Evolutionary conservation across 1,140 invertebrate genomes (phyloP), one percentile per base, ranked within the genome.

Genomic region (Melipona quadrifasciata): DNA sequence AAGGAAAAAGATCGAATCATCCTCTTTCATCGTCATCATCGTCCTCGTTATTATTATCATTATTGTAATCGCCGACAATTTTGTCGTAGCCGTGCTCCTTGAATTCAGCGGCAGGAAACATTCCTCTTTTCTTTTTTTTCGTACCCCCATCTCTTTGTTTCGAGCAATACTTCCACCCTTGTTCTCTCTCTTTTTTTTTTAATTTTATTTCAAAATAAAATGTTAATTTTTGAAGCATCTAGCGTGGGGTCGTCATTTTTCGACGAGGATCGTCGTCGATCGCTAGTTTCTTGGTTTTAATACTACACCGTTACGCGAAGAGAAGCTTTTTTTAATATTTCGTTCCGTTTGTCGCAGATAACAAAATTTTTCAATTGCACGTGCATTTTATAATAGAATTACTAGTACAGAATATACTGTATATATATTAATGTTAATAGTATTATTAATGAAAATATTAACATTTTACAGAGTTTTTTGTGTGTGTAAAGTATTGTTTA

Each of bases 21-120:
- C 64, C 24, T 75, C 72, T 51, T n/a, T 11, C 71, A 27, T 64
- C 74, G 68, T 76, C 81, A 51, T 72, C 82, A 57, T 79, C 68
- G 77, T 73, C 47, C 55, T 72, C 70, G 19, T 73, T 73, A 84
- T 80, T 80, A 84, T 84, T 79, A 84, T 84, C 82, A 80, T 84
- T 73, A 80, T 80, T 73, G 51, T 84, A 80, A 80, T 84, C 77
- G 51, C 19, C 68, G n/a, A 83, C 57, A 57, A 83, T 83, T 83
- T 71, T 53, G 65, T 71, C 55, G 31, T 68, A 12, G 64, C 19
- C 0, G 10, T 24, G 55, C 77, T 51, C 19, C 73, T 77, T 47
- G 64, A 78, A 77, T 70, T 72, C 19, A 64, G 19, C 39, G 11
- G 24, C 12, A 47, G 39, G n/a, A 24, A 14, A 51, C 24, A 11